Percentiles rank a stretch among this genome's conserved stretches.
phyloP scores from a whole-genome alignment of 2,888 invertebrate genomes.

The Lottia gigantea region DNA sequence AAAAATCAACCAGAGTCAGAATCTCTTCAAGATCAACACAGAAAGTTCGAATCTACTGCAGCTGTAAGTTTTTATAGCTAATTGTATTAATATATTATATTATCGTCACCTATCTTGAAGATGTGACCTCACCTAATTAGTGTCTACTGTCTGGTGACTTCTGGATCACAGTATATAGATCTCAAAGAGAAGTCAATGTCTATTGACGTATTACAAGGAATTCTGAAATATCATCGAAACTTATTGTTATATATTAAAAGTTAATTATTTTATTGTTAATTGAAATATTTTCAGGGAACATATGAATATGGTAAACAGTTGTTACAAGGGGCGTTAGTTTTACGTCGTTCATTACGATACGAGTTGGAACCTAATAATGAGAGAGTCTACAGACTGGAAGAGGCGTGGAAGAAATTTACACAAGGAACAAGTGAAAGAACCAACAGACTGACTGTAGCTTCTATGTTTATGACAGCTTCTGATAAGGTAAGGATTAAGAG shows the following conservation, averaged over 20 bases:
- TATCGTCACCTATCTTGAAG: too few species aligned
- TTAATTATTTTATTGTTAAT: too few species aligned
- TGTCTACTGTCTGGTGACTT: too few species aligned
- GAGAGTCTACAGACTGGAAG: conserved; percentile 74
- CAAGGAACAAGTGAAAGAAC: conserved; percentile 81
- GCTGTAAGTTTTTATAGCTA: conserved; percentile 72
- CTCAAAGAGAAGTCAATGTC: too few species aligned
- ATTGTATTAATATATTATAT: too few species aligned
- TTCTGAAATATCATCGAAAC: too few species aligned
- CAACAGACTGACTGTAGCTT: conserved; percentile 80
- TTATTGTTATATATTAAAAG: too few species aligned
- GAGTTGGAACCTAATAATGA: conserved; percentile 72
- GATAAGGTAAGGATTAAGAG: conserved; percentile 70
- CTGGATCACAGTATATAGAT: too few species aligned
- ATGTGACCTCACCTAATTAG: too few species aligned
- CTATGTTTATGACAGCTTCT: conserved; percentile 79
- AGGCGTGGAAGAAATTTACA: conserved; percentile 78
- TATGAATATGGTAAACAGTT: conserved; percentile 85
- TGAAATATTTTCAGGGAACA: conserved; percentile 74
- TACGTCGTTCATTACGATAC: conserved; percentile 78
- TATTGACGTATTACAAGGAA: too few species aligned
- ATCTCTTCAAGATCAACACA: conserved; percentile 80
- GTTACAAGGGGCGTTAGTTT: conserved; percentile 78
- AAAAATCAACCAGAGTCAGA: conserved; percentile 80
- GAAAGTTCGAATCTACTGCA: conserved; percentile 82